Percentiles rank a stretch among this genome's conserved stretches.
Evolutionary conservation across 1,140 invertebrate genomes (phyloP).

Genomic region (Drusus annulatus): DNA sequence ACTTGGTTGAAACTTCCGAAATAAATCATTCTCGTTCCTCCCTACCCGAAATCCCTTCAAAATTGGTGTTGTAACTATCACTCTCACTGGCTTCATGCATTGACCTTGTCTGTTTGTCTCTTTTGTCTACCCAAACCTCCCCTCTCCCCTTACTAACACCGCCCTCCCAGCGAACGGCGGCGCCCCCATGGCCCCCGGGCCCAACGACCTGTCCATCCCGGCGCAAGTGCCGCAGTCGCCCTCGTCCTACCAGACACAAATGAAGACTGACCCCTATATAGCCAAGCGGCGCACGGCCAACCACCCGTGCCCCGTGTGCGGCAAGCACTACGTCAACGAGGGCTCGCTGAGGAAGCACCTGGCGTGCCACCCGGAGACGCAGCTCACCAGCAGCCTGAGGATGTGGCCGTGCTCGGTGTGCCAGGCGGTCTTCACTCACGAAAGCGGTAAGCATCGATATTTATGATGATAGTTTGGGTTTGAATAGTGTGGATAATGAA

Average conservation of each 20-base stretch:
- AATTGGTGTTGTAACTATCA: slow-evolving; percentile 41
- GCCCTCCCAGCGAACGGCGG: slow-evolving; percentile 60
- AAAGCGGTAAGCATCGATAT: slow-evolving; percentile 81
- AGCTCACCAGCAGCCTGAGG: slow-evolving; percentile 86
- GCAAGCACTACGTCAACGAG: slow-evolving; percentile 96
- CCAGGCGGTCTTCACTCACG: slow-evolving; percentile 94
- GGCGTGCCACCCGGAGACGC: slow-evolving; percentile 92
- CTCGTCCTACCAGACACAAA: slow-evolving; percentile 69
- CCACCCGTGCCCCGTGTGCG: slow-evolving; percentile 94
- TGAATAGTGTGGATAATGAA: too few relatives aligned
- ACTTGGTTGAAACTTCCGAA: too few relatives aligned
- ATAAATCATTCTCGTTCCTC: slow-evolving; percentile 9
- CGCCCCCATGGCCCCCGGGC: slow-evolving; percentile 56
- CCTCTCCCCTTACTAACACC: slow-evolving; percentile 56
- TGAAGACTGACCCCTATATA: slow-evolving; percentile 81
- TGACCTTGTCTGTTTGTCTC: slow-evolving; percentile 63
- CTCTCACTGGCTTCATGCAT: slow-evolving; percentile 57
- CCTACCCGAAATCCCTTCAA: slow-evolving; percentile 11
- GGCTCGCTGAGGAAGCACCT: slow-evolving; percentile 93
- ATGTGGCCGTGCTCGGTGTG: slow-evolving; percentile 97
- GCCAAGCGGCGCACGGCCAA: slow-evolving; percentile 93
- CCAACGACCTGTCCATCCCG: slow-evolving; percentile 46
- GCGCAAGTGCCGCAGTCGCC: slow-evolving; percentile 64
- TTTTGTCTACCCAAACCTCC: slow-evolving; percentile 63
- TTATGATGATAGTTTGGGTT: neutral